Evolutionary conservation across 1,140 invertebrate genomes (phyloP), one percentile per base, ranked within the genome.

Genomic region (Ridgeia piscesae): DNA sequence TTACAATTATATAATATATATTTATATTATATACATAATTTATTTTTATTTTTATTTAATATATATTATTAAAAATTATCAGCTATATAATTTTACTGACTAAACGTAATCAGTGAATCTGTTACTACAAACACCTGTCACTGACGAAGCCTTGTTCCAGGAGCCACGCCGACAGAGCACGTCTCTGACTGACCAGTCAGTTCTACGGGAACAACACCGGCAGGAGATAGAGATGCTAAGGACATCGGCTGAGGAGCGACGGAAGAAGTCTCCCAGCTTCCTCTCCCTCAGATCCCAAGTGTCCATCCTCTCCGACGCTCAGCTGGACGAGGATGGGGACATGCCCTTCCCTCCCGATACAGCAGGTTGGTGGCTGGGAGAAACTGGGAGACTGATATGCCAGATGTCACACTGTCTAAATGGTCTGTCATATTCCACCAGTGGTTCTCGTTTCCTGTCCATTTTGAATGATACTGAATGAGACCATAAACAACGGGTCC

Each of bases 241-340:
- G 88, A 34, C 58, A 33, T 88, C 50, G 33, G 50, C 48, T 0
- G 95, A 95, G 42, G 94, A 95, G 0, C 88, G 95, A 14, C 90
- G 95, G 27, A 93, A 94, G 27, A 95, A 94, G n/a, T 94, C 95
- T 33, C 95, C 95, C 0, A 94, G 92, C 1, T 93, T 95, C 27
- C 21, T 34, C 9, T 92, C 93, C 1, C 91, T 95, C 0, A 94
- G 94, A 34, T 93, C 94, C 6, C 94, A 94, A n/a, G 92, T 94
- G 33, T 95, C 94, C 0, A 35, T 95, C 0, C 94, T 95, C 48
- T n/a, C 50, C 33, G 94, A 94, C 35, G 94, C 95, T 34, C 93
- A 95, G 91, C 93, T 95, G 0, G 94, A 95, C 92, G 95, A 95
- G 42, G 94, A 95, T 58, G 94, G 95, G 33, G 94, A 95, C 92